Base-by-base conservation (phyloP, 1,140 invertebrate genomes). In the Bicyclus anynana region DNA sequence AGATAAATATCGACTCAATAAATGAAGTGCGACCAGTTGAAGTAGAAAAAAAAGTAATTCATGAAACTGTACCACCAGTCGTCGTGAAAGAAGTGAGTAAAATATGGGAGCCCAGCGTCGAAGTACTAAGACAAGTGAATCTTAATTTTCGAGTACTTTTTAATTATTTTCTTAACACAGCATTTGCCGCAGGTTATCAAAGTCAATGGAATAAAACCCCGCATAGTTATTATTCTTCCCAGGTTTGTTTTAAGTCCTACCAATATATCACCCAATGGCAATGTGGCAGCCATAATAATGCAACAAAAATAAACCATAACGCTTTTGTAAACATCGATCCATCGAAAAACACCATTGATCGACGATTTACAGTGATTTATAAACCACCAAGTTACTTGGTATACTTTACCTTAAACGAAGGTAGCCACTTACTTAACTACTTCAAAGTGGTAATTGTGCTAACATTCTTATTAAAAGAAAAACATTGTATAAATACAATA, bases 51-150 rank as follows among this genome's bases (percentile, higher is more conserved):
- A 62, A 23, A 51, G 37, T 54, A 23, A 17, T 54, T 27, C 52
- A 55, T 37, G 47, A 60, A 54, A 50, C 73, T 16, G 61, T 62
- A 23, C 70, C 69, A 62, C 70, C 75, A 33, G 69, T 72, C 12
- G 47, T 82, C 59, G 69, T 79, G 5, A 81, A 84, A 70, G 80
- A 86, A 80, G 80, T 86, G 72, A 86, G 83, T 84, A 80, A 68
- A 40, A 20, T 20, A 38, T 54, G 68, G 65, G 63, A 47, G 51
- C 49, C 59, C 0, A n/a, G 35, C 12, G 16, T 21, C 14, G 37
- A 26, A 47, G 26, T 29, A 60, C 17, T 52, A 46, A 52, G 3
- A 27, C 47, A 26, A 47, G 40, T 48, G 38, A 56, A 18, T 33
- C 27, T 46, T 51, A 60, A 62, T 61, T 65, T 73, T 59, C 53